Evolutionary conservation across 2,888 invertebrate species (phyloP).

Genomic region (Cantharis lateralis): DNA sequence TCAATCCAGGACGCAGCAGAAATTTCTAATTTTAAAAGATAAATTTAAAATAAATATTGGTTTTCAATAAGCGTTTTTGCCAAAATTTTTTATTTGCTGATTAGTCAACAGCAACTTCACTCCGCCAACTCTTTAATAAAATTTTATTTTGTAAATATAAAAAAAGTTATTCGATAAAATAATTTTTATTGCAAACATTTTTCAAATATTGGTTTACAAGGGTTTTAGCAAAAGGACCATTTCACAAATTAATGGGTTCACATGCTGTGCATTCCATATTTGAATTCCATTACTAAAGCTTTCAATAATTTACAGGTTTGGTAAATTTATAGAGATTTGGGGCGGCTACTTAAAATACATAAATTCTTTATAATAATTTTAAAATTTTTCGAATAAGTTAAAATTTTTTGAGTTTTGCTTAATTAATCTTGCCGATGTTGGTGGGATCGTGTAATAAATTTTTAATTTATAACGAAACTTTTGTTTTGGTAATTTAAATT

Average conservation of each 20-base stretch:
- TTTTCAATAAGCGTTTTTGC: not conserved
- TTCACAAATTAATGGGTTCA: slow-evolving; percentile 6
- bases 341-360: slow-evolving; percentile 14
- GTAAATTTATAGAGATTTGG: slow-evolving; percentile 18
- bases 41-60: not conserved
- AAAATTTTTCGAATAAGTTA: not conserved
- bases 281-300: slow-evolving; percentile 14
- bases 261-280: slow-evolving; percentile 17
- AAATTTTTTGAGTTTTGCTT: not conserved
- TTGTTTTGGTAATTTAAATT: not conserved
- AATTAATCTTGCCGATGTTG: not conserved
- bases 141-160: not conserved
- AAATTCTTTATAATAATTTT: slow-evolving; percentile 7
- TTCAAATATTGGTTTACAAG: not conserved
- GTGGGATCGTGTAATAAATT: not conserved
- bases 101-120: not conserved
- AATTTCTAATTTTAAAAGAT: not conserved
- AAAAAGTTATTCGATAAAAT: not conserved
- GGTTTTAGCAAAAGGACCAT: not conserved
- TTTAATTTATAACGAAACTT: not conserved
- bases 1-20: not conserved
- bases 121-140: not conserved
- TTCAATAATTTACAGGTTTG: slow-evolving; percentile 18
- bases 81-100: not conserved
- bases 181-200: not conserved